These are phyloP conservation scores for Gulo gulo DNA, from an alignment of 2,113 vertebrate species.

Conservation along the genomic window DNA sequence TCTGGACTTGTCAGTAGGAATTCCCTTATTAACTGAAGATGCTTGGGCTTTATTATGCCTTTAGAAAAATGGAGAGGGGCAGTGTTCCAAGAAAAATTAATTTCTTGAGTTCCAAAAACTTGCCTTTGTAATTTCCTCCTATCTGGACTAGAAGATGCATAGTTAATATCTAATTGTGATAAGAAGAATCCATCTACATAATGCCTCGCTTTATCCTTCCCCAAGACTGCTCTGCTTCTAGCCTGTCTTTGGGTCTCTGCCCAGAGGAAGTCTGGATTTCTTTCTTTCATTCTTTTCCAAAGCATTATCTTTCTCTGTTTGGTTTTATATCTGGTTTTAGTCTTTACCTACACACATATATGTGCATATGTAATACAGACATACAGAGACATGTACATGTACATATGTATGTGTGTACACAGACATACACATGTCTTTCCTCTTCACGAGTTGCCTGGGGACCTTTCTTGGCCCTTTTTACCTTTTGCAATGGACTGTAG, in stretches of 20 bases:
- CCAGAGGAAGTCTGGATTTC: background rate
- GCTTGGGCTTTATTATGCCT: background rate
- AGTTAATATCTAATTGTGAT: background rate
- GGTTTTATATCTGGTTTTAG: background rate
- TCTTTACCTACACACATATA: background rate
- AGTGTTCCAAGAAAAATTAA: background rate
- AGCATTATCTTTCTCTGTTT: background rate
- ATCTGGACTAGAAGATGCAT: background rate
- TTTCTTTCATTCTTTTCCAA: background rate
- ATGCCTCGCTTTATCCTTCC: background rate
- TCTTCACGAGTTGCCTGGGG: background rate
- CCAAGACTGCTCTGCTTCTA: background rate
- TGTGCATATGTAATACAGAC: background rate
- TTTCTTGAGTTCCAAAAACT: conserved; percentile 10
- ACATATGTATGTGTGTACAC: background rate
- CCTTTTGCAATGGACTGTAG: background rate
- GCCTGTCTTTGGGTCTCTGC: background rate
- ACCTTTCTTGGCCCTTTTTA: background rate
- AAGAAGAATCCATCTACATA: background rate
- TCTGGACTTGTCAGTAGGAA: background rate
- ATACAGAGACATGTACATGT: background rate
- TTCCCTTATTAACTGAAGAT: background rate
- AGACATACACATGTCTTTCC: background rate
- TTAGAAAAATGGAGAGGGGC: background rate
- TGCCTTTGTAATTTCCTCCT: conserved; percentile 5